Base-by-base conservation (phyloP, 23 tunicate species). In the Botrylloides violaceus region DNA sequence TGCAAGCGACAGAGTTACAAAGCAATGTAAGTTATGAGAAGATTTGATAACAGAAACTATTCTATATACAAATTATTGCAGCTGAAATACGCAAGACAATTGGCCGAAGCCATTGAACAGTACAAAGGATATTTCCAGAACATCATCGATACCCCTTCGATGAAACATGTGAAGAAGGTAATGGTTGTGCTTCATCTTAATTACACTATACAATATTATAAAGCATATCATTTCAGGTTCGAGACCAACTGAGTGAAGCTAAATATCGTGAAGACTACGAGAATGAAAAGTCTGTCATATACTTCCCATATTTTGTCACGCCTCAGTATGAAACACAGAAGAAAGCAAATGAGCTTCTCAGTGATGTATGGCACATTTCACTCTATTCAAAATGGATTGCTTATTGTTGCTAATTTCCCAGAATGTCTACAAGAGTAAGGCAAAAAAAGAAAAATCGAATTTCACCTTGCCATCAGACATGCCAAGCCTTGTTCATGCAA, bases 191-290 rank as follows among this genome's bases (percentile, higher is more conserved):
- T 70, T 38, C 4, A 6, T 5, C 25, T 19, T 38, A 4, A 29
- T 48, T n/a, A 43, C 34, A 4, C 38, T n/a, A 20, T 4, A 15
- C 53, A 43, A 43, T 7, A 20, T 71, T 21, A 9, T 43, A 1
- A 35, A 37, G 25, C 2, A 21, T 77, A 20, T 64, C 33, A 19
- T 30, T 58, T 4, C 53, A 87, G 95, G 81, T 80, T 21, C 71
- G 70, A 30, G 92, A 80, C 47, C 71, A 75, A 35, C 59, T 84
- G 55, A 84, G 92, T 71, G 64, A 85, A 32, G 75, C 32, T 72
- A 76, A 80, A 23, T 92, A 92, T 79, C 79, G 78, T 47, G 83
- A 76, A 57, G 98, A 92, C 3, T 92, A 84, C 34, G 98, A 92
- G 29, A 73, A 92, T 61, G 86, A 84, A 31, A 92, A 92, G 66